Conservation (phyloP, 2,797 vertebrate species). For the Pipistrellus pygmaeus region DNA sequence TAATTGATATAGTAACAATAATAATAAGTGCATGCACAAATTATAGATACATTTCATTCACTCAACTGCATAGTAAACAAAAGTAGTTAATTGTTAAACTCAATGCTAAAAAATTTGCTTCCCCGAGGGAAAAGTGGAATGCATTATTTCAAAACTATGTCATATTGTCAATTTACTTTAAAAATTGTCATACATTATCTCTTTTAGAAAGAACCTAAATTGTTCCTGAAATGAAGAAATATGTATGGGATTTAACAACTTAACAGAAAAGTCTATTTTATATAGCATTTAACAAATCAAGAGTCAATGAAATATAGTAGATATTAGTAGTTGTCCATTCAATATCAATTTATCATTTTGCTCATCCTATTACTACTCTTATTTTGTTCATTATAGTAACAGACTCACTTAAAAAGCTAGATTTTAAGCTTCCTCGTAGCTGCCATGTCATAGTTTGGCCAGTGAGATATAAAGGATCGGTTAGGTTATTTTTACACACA, state of each 20-base stretch:
- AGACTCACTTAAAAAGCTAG: neutral
- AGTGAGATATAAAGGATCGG: neutral
- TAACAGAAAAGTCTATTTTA: neutral
- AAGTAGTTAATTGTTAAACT: neutral
- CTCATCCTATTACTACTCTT: neutral
- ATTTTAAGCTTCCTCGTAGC: neutral
- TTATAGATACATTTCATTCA: neutral
- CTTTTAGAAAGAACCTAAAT: neutral
- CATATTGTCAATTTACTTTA: neutral
- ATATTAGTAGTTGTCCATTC: neutral
- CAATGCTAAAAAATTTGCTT: neutral
- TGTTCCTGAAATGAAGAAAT: neutral
- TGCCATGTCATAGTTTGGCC: neutral
- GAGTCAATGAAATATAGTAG: neutral
- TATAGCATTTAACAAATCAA: neutral
- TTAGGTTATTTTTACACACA: neutral
- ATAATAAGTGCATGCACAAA: neutral
- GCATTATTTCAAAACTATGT: neutral
- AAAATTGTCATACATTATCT: neutral
- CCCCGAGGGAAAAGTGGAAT: neutral
- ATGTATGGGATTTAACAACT: neutral
- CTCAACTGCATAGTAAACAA: neutral
- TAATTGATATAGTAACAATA: neutral
- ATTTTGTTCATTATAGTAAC: neutral
- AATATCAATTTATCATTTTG: neutral